A percentile compares a stretch with the other conserved stretches of the same genome.
Evolutionary conservation across 2,113 vertebrate genomes (phyloP).

Genomic region (Vombatus ursinus): DNA sequence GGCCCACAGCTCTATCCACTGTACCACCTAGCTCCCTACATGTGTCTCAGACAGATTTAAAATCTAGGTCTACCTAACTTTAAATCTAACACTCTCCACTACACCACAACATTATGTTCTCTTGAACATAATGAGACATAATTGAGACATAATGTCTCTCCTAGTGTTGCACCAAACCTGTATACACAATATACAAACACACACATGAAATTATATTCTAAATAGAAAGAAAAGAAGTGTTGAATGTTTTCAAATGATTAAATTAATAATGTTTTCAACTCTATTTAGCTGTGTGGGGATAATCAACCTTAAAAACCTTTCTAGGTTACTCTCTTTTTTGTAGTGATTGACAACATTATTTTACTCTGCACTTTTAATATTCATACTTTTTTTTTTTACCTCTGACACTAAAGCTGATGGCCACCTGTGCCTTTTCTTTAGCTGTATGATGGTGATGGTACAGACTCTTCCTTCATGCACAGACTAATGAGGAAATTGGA

Average conservation of each 20-base stretch:
- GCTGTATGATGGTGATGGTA: background rate
- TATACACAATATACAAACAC: background rate
- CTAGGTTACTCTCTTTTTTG: constrained; percentile 1
- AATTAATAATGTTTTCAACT: background rate
- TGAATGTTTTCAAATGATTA: constrained; percentile 12
- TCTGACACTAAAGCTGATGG: background rate
- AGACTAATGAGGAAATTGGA: background rate
- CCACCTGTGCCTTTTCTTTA: constrained; percentile 7
- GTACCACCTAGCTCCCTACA: background rate
- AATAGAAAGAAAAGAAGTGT: background rate
- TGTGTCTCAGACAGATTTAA: background rate
- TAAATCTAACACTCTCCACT: background rate
- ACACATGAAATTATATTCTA: background rate
- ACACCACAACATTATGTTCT: background rate
- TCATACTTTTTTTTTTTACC: background rate
- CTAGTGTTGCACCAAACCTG: background rate
- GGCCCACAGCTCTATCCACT: background rate
- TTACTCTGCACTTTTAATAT: constrained; percentile 6
- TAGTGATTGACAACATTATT: background rate
- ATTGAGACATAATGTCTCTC: no score
- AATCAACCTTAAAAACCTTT: constrained; percentile 26
- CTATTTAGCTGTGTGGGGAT: background rate
- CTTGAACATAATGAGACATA: no score
- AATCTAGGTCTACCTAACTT: background rate
- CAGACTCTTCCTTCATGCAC: background rate